phyloP scores from a whole-genome alignment of 23 tunicate genomes.

The Corella eumyota region DNA sequence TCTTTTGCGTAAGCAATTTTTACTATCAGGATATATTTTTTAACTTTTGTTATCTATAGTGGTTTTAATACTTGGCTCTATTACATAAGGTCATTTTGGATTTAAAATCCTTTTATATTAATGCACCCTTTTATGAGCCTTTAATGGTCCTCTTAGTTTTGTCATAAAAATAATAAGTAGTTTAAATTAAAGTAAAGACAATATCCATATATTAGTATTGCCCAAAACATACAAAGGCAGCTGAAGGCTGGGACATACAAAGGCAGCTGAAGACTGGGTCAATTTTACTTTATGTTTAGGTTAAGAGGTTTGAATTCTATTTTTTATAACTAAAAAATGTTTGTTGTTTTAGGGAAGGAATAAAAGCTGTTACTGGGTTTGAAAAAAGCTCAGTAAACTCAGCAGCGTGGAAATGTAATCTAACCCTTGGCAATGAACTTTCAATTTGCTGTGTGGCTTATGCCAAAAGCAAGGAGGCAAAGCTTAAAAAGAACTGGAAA shows the following conservation, averaged over 20 bases:
- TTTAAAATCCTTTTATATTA: too few species aligned
- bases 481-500: constrained; percentile 67
- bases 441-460: constrained; percentile 67
- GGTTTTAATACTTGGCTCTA: too few species aligned
- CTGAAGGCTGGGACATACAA: too few species aligned
- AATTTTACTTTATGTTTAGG: neutral
- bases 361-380: constrained; percentile 48
- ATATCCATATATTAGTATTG: too few species aligned
- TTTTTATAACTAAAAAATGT: neutral
- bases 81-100: too few species aligned
- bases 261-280: neutral
- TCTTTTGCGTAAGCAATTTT: constrained; percentile 53
- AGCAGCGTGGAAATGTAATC: constrained; percentile 67
- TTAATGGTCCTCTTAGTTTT: too few species aligned
- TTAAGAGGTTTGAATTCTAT: neutral
- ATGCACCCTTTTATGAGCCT: too few species aligned
- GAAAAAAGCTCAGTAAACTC: constrained; percentile 64
- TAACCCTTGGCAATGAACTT: constrained; percentile 45
- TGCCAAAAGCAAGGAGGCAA: constrained; percentile 70
- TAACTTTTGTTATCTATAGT: too few species aligned
- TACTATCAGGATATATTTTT: too few species aligned
- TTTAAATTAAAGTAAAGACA: too few species aligned
- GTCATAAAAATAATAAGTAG: too few species aligned
- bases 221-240: too few species aligned
- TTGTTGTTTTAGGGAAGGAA: constrained; percentile 24